Evolutionary conservation across 2,113 vertebrate genomes (phyloP), one percentile per base, ranked within the genome.

Genomic region (Hipposideros armiger): DNA sequence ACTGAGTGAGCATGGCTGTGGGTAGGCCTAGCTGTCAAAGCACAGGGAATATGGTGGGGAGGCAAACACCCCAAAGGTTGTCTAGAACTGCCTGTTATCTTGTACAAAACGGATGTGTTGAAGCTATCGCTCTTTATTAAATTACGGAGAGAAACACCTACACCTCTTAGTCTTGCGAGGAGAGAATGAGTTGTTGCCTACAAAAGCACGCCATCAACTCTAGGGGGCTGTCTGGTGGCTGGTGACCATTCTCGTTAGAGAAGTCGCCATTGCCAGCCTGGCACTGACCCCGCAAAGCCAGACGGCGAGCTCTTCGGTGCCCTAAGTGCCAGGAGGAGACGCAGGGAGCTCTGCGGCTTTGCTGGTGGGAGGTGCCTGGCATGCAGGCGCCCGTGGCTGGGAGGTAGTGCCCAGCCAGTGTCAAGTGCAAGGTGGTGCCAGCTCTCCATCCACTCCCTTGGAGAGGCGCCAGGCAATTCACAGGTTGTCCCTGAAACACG

Each of bases 401-500:
- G 16, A 77, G 47, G 64, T 64, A 26, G 83, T 10, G 1, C 70
- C 69, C 45, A 40, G 7, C 32, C 72, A 0, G 4, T 15, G 76
- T 62, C 74, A 52, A 60, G n/a, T 40, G 58, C 9, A 3, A 32
- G 67, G 80, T 11, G 32, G 73, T 58, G 66, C 90, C 94, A 62
- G 10, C 42, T 30, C 58, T 52, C n/a, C 20, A 7, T 42, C 73
- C 80, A 69, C 90, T 20, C 47, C 47, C 24, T 40, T 60, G 88
- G 95, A 90, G 64, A 72, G 58, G n/a, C 0, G 47, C 94, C 94
- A 84, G 84, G 84, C 91, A 4, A 20, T 54, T 87, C 88, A n/a
- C 93, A 76, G 94, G 88, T 95, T 54, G 73, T 67, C 80, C 77
- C 87, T 80, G 78, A 73, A 82, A 91, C 58, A 52, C 67, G 22